These are phyloP conservation scores for Eulemur albifrons DNA, from an alignment of 2,797 vertebrate genomes.

Conservation along the genomic window DNA sequence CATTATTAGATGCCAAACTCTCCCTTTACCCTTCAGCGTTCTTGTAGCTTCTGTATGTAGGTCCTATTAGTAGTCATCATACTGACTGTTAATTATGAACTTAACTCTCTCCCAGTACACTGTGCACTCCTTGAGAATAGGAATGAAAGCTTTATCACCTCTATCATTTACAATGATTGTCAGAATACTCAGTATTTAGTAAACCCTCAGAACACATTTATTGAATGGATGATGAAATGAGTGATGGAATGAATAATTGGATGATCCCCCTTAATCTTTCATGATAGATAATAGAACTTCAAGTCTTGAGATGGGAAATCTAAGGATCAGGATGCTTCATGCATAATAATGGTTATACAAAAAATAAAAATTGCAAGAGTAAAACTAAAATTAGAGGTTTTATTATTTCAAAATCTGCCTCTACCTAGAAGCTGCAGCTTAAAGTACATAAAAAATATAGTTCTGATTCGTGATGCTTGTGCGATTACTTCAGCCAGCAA, in stretches of 20 bases:
- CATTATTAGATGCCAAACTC: rapidly evolving
- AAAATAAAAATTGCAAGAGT: neutral
- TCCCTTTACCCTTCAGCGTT: neutral
- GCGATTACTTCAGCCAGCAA: neutral
- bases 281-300: neutral
- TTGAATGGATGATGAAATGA: neutral
- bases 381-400: neutral
- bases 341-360: neutral
- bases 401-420: neutral
- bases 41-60: neutral
- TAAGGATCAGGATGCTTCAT: neutral
- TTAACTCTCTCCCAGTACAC: neutral
- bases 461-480: neutral
- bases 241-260: neutral
- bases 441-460: neutral
- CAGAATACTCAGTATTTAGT: neutral
- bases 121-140: neutral
- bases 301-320: neutral
- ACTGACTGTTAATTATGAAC: rapidly evolving
- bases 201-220: neutral
- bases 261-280: neutral
- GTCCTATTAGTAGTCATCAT: neutral
- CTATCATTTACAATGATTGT: neutral
- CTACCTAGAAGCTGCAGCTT: neutral
- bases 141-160: neutral